A percentile compares a stretch with the other conserved stretches of the same genome.
These are phyloP conservation scores for Oreohelix idahoensis DNA, from an alignment of 1,140 invertebrate genomes.

Conservation along the genomic window DNA sequence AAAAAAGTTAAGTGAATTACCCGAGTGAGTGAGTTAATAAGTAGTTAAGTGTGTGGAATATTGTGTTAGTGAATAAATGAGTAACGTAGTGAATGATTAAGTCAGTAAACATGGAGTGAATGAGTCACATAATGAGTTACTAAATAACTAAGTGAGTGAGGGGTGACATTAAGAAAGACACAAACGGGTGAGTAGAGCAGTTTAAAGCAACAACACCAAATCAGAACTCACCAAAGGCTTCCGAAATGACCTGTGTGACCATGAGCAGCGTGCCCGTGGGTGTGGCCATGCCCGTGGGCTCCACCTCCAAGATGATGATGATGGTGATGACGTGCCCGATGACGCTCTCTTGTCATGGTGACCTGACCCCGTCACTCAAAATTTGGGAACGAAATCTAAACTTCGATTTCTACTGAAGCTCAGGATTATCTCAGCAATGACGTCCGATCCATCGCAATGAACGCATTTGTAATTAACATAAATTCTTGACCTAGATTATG, in stretches of 20 bases:
- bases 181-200: too few relatives aligned
- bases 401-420: background rate
- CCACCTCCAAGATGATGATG: constrained; percentile 28
- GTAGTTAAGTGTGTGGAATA: too few relatives aligned
- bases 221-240: constrained; percentile 28
- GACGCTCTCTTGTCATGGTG: constrained; percentile 20
- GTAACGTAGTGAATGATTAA: too few relatives aligned
- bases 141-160: too few relatives aligned
- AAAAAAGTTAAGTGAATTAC: too few relatives aligned
- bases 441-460: background rate
- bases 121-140: too few relatives aligned
- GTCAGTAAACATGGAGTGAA: too few relatives aligned
- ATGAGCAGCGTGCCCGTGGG: constrained; percentile 18
- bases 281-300: constrained; percentile 11
- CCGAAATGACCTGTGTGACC: constrained; percentile 32
- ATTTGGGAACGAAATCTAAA: background rate
- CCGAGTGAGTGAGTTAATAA: too few relatives aligned
- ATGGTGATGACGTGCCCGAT: background rate
- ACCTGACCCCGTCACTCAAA: background rate
- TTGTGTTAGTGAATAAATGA: too few relatives aligned
- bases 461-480: background rate
- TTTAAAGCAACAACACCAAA: background rate
- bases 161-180: too few relatives aligned
- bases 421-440: background rate
- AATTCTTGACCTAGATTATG: background rate